Percentiles rank a stretch among this genome's conserved stretches.
phyloP scores from a whole-genome alignment of 2,797 vertebrate species.

The Eremophila alpestris region DNA sequence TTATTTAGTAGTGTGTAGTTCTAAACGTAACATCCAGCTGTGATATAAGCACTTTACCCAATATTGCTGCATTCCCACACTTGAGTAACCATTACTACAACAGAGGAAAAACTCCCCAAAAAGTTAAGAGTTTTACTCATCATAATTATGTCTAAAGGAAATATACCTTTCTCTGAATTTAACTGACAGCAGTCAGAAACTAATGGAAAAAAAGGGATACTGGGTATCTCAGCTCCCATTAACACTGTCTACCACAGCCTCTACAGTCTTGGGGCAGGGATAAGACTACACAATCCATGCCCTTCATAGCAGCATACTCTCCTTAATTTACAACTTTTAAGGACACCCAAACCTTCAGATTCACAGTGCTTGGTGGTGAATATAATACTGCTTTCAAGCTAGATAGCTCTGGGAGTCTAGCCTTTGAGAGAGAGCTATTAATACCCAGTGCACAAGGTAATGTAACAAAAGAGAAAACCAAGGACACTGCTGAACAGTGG shows the following conservation, averaged over 20 bases:
- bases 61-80: neutral
- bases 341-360: neutral
- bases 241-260: neutral
- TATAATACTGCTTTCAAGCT: neutral
- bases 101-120: rapidly evolving
- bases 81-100: neutral
- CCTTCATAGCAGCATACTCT: neutral
- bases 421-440: neutral
- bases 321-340: neutral
- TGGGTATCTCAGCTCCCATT: neutral
- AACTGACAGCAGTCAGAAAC: neutral
- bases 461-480: neutral
- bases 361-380: neutral
- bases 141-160: neutral
- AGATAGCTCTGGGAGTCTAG: neutral
- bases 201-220: neutral
- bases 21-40: neutral
- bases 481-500: neutral
- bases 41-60: neutral
- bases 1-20: neutral
- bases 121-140: neutral
- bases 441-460: neutral
- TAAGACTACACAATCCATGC: neutral
- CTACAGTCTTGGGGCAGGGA: neutral
- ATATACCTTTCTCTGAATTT: neutral